phyloP scores from a whole-genome alignment of 2,888 invertebrate genomes.

The Chesias legatella region DNA sequence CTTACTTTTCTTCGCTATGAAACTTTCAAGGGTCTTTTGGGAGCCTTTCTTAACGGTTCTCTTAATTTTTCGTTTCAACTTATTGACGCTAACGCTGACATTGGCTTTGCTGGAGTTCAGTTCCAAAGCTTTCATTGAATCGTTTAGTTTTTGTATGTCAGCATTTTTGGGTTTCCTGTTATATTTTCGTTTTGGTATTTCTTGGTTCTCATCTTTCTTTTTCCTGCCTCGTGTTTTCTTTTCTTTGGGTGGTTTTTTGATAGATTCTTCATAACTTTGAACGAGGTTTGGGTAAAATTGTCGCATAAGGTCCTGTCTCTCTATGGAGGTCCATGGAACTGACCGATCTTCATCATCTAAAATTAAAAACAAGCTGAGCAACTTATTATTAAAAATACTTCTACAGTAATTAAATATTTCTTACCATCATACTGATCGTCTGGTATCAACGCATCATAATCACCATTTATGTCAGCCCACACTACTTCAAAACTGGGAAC shows the following conservation, averaged over 20 bases:
- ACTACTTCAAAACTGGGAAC: slow-evolving; percentile 86
- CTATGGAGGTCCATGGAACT: slow-evolving; percentile 83
- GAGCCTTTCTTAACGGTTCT: slow-evolving; percentile 39
- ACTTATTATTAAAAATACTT: no score
- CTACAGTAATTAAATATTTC: not conserved
- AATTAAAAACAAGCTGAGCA: slow-evolving; percentile 6
- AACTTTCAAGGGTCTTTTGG: slow-evolving; percentile 66
- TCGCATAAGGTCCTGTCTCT: slow-evolving; percentile 83
- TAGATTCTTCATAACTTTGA: slow-evolving; percentile 75
- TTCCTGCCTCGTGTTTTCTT: slow-evolving; percentile 45
- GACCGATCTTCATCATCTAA: slow-evolving; percentile 69
- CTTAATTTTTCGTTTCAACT: slow-evolving; percentile 64
- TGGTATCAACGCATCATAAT: slow-evolving; percentile 81
- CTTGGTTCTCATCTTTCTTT: slow-evolving; percentile 37
- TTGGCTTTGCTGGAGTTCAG: slow-evolving; percentile 51
- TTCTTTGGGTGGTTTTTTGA: slow-evolving; percentile 76
- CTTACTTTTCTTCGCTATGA: slow-evolving; percentile 54
- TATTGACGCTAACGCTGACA: slow-evolving; percentile 61
- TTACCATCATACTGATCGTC: slow-evolving; percentile 78
- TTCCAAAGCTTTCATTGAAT: slow-evolving; percentile 45
- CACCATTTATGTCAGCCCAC: slow-evolving; percentile 82
- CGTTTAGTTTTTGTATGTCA: slow-evolving; percentile 38
- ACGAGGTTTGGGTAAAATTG: slow-evolving; percentile 83
- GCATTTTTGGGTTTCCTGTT: slow-evolving; percentile 51
- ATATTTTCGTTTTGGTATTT: slow-evolving; percentile 63